Base-by-base conservation (phyloP, 2,888 invertebrate species). In the Standfussiana lucernea region DNA sequence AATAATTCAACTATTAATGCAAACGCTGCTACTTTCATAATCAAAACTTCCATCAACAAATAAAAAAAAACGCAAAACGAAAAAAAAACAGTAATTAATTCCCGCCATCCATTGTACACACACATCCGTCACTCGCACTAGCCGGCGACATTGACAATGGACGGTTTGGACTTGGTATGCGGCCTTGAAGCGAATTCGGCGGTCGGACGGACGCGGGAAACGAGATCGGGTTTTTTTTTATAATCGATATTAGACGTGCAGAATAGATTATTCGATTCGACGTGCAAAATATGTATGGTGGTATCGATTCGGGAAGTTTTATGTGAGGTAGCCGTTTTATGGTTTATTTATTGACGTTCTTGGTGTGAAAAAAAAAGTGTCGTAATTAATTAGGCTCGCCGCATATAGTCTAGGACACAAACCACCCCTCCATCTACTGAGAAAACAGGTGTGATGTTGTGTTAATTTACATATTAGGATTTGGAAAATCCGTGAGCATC, bases 121-220 rank as follows among this genome's bases (percentile, higher is more conserved):
- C 92, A 92, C 89, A 94, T 95, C 93, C 93, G 93, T 95, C 95
- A 93, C 92, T 89, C 86, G 88, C 90, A 82, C 83, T 88, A 89
- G 92, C 88, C 90, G 87, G 92, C 92, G 96, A 96, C 96, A 96
- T 96, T 96, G 96, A 96, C 96, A 96, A 95, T 96, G 94, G 91
- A 90, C 90, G 83, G 93, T 95, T 95, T 92, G 93, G 94, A 95
- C 92, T 93, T 94, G 95, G 96, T 95, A 96, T 96, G 95, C 91
- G 96, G 93, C 96, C 96, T 96, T 96, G 96, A 93, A 93, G 92
- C 94, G 92, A 93, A 93, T 95, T 95, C 94, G 94, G 94, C 92
- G 92, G 92, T 92, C 92, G 90, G 83, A 82, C 88, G 82, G 79
- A 87, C 92, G 89, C 89, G 91, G 92, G 95, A 94, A 93, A 91